These are phyloP conservation scores for Amia ocellicauda DNA, from an alignment of 2,113 vertebrate species.

Conservation along the genomic window DNA sequence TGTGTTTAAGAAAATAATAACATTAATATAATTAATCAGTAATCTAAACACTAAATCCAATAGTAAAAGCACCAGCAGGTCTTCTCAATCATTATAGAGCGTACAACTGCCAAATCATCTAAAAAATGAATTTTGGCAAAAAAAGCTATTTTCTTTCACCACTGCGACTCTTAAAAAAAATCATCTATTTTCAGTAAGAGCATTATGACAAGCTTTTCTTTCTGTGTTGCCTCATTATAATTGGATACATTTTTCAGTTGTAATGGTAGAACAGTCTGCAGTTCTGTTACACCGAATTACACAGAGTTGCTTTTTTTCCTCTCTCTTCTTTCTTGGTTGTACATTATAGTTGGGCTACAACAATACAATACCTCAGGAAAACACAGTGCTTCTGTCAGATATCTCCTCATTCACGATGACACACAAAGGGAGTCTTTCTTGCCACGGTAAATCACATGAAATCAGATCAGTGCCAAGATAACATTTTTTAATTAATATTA, in stretches of 20 bases:
- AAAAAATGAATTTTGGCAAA: background rate
- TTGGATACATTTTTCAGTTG: slow-evolving; percentile 24
- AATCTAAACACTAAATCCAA: slow-evolving; percentile 1
- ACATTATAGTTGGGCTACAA: slow-evolving; percentile 6
- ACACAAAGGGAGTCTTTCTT: too few relatives aligned
- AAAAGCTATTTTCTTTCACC: slow-evolving; percentile 24
- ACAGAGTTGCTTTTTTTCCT: background rate
- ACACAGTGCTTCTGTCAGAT: background rate
- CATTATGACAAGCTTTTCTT: slow-evolving; percentile 22
- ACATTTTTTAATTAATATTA: too few relatives aligned
- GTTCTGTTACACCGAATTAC: slow-evolving; percentile 9
- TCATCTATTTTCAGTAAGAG: slow-evolving; percentile 16
- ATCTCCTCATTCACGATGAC: too few relatives aligned
- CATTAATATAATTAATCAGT: background rate
- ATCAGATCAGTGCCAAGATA: too few relatives aligned
- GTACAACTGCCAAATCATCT: background rate
- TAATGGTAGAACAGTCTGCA: slow-evolving; percentile 16
- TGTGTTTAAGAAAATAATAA: background rate
- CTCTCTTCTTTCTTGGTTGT: too few relatives aligned
- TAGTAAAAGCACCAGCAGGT: background rate
- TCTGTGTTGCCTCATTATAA: slow-evolving; percentile 7
- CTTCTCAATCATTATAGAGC: background rate
- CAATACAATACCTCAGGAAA: background rate
- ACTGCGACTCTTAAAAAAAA: slow-evolving; percentile 16
- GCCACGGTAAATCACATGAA: too few relatives aligned